Conservation (phyloP, 2,888 invertebrate species). For the Brachyptera putata region DNA sequence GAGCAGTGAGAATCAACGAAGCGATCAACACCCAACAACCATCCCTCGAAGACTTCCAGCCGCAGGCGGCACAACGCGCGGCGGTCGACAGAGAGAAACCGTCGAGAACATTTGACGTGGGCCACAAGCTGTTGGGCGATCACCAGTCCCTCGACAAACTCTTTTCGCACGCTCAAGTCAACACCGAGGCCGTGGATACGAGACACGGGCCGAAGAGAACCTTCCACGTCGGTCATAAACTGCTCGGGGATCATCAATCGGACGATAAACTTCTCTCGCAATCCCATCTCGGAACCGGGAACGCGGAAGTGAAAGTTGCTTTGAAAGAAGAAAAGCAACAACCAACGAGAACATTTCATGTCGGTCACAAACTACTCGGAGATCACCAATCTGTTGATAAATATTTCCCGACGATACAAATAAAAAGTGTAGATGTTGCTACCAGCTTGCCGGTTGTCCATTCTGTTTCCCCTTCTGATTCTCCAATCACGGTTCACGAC, state of each 20-base stretch:
- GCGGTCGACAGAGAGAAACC: no score
- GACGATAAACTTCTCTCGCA: no score
- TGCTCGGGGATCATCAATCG: not conserved
- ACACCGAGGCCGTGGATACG: not conserved
- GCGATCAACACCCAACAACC: no score
- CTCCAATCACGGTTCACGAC: not conserved
- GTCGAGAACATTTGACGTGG: no score
- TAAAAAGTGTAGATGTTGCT: no score
- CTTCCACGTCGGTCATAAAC: not conserved
- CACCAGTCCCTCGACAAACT: not conserved
- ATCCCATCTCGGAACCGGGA: not conserved
- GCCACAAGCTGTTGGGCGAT: not conserved
- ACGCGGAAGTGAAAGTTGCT: not conserved
- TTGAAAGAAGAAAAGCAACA: no score
- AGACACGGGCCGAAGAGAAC: not conserved
- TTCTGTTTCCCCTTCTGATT: not conserved
- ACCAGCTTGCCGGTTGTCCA: no score
- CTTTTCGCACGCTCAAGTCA: no score
- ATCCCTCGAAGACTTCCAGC: no score
- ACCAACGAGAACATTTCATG: not conserved
- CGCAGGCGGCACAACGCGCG: no score
- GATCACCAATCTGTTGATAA: not conserved
- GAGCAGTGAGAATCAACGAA: no score
- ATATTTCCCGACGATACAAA: no score
- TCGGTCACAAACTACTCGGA: slow-evolving; percentile 11